Evolutionary conservation across 2,888 invertebrate genomes (phyloP).

Genomic region (Eupithecia tripunctaria): DNA sequence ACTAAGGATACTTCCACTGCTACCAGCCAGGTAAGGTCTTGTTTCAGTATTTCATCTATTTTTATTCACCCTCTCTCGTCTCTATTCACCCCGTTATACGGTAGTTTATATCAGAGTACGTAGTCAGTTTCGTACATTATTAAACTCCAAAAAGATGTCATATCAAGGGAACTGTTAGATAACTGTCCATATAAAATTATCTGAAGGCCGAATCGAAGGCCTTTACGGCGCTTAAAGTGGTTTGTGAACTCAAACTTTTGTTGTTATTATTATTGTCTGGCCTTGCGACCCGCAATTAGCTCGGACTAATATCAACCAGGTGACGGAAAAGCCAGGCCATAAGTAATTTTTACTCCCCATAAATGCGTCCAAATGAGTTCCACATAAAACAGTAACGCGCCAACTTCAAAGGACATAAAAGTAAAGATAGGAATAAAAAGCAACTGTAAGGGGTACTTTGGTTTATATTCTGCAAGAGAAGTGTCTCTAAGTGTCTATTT

Average conservation of each 20-base stretch:
- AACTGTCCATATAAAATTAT: neutral
- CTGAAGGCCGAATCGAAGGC: slow-evolving; percentile 12
- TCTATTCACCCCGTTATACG: no score
- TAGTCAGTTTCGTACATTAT: neutral
- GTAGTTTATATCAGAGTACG: no score
- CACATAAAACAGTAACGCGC: slow-evolving; percentile 14
- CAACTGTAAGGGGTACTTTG: slow-evolving; percentile 38
- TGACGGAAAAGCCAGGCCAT: neutral
- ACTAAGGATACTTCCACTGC: no score
- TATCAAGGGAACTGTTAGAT: neutral
- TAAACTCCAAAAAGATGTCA: neutral
- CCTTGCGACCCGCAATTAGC: neutral
- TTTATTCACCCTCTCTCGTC: no score
- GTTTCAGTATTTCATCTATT: no score
- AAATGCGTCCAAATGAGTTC: slow-evolving; percentile 11
- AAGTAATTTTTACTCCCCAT: slow-evolving; percentile 4
- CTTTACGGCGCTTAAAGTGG: neutral
- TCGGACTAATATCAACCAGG: slow-evolving; percentile 5
- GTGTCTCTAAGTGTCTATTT: slow-evolving; percentile 45
- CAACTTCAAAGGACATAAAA: slow-evolving; percentile 26
- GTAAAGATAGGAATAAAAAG: slow-evolving; percentile 29
- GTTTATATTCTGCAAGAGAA: slow-evolving; percentile 42
- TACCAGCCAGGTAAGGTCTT: no score
- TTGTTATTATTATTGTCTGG: neutral
- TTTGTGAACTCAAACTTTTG: neutral